A percentile compares a stretch with the other conserved stretches of the same genome.
phyloP scores from a whole-genome alignment of 2,797 vertebrate genomes.

The Sus cebifrons region DNA sequence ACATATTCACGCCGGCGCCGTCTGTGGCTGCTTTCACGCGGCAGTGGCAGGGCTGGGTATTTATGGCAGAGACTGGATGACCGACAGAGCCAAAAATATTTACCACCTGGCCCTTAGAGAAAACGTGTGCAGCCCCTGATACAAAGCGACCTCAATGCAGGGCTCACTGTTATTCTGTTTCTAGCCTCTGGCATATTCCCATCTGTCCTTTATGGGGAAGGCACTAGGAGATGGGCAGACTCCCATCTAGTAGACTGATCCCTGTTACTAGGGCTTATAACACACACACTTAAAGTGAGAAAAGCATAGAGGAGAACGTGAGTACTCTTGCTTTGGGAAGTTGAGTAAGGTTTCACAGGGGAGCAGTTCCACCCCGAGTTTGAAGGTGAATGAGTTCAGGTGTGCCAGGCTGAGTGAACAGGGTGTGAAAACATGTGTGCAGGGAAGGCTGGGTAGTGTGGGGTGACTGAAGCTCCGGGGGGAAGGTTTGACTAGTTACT shows the following conservation, averaged over 20 bases:
- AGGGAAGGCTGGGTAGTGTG: not conserved
- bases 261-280: not conserved
- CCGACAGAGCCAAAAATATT: not conserved
- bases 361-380: not conserved
- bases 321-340: slow-evolving; percentile 1
- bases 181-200: not conserved
- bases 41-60: not conserved
- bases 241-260: not conserved
- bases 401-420: not conserved
- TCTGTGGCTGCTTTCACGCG: not conserved
- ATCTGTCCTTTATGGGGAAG: not conserved
- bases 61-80: not conserved
- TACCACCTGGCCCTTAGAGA: not conserved
- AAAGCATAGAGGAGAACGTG: not conserved
- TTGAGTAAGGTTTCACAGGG: not conserved
- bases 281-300: slow-evolving; percentile 27
- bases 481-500: not conserved
- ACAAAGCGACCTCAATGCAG: not conserved
- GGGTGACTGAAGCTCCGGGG: not conserved
- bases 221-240: not conserved
- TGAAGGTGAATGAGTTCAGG: not conserved
- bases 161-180: not conserved
- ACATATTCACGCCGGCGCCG: not conserved
- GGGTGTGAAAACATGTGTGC: not conserved
- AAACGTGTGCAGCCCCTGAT: not conserved